Evolutionary conservation across 1,140 invertebrate species (phyloP).

Genomic region (Solenopsis invicta): DNA sequence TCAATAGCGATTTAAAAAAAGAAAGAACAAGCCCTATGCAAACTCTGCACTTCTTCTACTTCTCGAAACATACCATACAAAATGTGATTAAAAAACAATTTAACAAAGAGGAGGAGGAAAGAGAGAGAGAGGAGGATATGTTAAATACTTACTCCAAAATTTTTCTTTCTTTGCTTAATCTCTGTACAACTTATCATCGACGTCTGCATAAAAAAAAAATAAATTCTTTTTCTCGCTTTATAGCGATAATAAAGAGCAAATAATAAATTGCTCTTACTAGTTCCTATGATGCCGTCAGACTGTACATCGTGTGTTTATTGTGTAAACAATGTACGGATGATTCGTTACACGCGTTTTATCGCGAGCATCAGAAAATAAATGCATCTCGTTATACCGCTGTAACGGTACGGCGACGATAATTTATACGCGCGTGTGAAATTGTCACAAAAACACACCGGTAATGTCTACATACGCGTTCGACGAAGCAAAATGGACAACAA

Average conservation of each 20-base stretch:
- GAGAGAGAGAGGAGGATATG: not conserved
- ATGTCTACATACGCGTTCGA: not conserved
- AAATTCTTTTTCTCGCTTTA: not conserved
- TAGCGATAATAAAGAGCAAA: not conserved
- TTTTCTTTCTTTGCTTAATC: not conserved
- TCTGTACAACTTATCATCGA: not conserved
- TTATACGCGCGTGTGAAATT: conserved; percentile 6
- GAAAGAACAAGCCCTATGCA: not conserved
- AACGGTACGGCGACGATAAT: not conserved
- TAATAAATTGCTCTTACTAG: not conserved
- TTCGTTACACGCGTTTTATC: not conserved
- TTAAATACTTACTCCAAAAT: not conserved
- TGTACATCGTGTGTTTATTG: not conserved
- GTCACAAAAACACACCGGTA: not conserved
- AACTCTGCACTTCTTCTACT: too few species aligned
- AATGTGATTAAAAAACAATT: not conserved
- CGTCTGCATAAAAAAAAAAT: not conserved
- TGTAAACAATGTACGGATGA: not conserved
- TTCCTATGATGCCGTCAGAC: not conserved
- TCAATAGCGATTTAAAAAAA: not conserved
- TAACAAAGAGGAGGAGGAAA: too few species aligned
- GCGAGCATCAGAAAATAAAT: not conserved
- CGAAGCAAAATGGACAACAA: not conserved
- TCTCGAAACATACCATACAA: not conserved
- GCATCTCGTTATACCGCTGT: not conserved